Evolutionary conservation across 2,113 vertebrate species (phyloP).

Genomic region (Tylochromis polylepis): DNA sequence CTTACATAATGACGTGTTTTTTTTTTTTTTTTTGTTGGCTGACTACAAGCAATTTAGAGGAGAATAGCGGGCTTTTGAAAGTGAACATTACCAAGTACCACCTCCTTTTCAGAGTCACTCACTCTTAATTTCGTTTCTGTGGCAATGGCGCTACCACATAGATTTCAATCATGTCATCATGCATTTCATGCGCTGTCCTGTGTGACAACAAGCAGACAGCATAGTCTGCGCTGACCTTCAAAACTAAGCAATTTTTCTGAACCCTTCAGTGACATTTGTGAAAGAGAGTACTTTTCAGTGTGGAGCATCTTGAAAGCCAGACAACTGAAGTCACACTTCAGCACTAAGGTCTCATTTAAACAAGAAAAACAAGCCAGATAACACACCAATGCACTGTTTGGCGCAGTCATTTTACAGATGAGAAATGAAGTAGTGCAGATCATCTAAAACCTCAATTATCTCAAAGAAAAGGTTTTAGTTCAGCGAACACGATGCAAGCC

Average conservation of each 20-base stretch:
- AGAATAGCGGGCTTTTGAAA: neutral
- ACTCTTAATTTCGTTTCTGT: conserved; percentile 41
- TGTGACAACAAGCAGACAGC: neutral
- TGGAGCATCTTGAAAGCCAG: neutral
- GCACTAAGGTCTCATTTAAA: neutral
- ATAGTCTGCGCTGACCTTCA: neutral
- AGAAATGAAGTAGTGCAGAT: neutral
- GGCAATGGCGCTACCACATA: conserved; percentile 29
- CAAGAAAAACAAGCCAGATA: neutral
- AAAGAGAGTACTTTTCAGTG: neutral
- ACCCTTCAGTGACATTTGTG: neutral
- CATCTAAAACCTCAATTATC: neutral
- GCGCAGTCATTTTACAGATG: neutral
- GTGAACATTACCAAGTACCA: neutral
- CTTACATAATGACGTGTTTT: neutral
- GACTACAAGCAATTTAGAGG: neutral
- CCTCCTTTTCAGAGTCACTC: conserved; percentile 21
- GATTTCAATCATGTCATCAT: conserved; percentile 28
- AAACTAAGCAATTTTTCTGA: neutral
- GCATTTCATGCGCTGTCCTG: neutral
- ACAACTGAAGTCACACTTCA: neutral
- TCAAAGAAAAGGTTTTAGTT: neutral
- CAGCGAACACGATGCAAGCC: neutral
- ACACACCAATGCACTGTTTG: neutral
- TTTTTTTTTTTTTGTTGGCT: neutral